Conservation (phyloP, 2,113 vertebrate species). For the Elgaria multicarinata region DNA sequence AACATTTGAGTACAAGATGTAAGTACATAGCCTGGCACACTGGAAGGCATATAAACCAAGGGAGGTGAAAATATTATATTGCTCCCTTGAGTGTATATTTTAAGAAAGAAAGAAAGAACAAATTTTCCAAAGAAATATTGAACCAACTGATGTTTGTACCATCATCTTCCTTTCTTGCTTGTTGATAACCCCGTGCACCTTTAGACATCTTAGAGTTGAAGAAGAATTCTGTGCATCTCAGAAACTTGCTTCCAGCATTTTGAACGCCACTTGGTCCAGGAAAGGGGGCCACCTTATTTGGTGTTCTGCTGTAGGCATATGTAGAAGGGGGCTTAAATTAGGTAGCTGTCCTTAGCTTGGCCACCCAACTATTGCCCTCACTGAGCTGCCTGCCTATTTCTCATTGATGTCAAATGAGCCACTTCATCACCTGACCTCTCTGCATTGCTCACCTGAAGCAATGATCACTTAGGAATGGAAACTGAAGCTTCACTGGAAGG, state of each 20-base stretch:
- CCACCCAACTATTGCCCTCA: no score
- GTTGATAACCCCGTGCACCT: neutral
- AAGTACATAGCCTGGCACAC: neutral
- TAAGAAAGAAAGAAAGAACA: neutral
- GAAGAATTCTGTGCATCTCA: neutral
- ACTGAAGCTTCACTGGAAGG: neutral
- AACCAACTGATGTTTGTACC: neutral
- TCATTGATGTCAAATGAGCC: neutral
- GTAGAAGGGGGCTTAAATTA: neutral
- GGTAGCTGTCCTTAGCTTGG: neutral
- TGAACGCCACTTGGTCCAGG: neutral
- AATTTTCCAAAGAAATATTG: neutral
- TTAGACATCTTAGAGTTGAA: neutral
- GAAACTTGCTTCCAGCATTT: neutral
- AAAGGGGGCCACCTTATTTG: neutral
- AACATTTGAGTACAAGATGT: neutral
- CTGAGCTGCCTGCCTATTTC: neutral
- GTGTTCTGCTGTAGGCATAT: neutral
- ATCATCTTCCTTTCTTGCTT: neutral
- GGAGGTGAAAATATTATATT: neutral
- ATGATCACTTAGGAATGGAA: neutral
- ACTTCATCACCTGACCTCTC: neutral
- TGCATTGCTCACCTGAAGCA: neutral
- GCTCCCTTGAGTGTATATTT: neutral
- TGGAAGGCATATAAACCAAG: neutral